Conservation (phyloP, 1,140 invertebrate species). For the Gryllus bimaculatus region DNA sequence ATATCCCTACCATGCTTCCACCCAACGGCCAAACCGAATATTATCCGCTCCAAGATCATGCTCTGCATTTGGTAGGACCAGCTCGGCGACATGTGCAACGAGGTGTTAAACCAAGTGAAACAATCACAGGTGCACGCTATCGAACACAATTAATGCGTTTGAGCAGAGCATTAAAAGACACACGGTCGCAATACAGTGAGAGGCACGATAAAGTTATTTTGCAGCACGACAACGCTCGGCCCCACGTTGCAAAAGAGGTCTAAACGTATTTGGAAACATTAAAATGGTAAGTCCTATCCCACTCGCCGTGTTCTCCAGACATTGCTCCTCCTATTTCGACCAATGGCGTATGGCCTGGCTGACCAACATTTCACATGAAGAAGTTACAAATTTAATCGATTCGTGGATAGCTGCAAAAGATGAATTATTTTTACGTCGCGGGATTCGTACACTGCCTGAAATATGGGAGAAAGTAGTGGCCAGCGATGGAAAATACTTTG, state of each 20-base stretch:
- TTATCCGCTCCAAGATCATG: conserved; percentile 24
- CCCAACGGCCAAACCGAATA: conserved; percentile 26
- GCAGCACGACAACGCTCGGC: conserved; percentile 28
- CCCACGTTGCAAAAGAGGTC: conserved; percentile 26
- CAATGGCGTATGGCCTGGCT: conserved; percentile 23
- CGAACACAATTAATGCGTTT: conserved; percentile 26
- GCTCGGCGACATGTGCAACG: conserved; percentile 26
- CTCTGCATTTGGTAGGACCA: conserved; percentile 27
- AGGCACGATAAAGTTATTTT: conserved; percentile 23
- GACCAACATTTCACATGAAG: too few relatives aligned
- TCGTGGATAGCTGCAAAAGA: conserved; percentile 24
- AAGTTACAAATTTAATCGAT: conserved; percentile 25
- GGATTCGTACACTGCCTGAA: conserved; percentile 24
- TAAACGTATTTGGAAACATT: conserved; percentile 25
- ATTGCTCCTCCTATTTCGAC: conserved; percentile 25
- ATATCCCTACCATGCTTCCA: conserved; percentile 21
- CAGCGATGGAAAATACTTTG: conserved; percentile 23
- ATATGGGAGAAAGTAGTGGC: conserved; percentile 24
- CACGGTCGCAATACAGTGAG: conserved; percentile 18
- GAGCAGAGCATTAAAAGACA: conserved; percentile 23
- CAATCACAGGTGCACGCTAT: conserved; percentile 24
- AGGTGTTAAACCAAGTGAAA: conserved; percentile 26
- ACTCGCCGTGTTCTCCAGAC: conserved; percentile 24
- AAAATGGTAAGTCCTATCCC: conserved; percentile 25
- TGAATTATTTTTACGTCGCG: conserved; percentile 18